Conservation (phyloP, 2,888 invertebrate genomes). For the Prenolepis imparis region DNA sequence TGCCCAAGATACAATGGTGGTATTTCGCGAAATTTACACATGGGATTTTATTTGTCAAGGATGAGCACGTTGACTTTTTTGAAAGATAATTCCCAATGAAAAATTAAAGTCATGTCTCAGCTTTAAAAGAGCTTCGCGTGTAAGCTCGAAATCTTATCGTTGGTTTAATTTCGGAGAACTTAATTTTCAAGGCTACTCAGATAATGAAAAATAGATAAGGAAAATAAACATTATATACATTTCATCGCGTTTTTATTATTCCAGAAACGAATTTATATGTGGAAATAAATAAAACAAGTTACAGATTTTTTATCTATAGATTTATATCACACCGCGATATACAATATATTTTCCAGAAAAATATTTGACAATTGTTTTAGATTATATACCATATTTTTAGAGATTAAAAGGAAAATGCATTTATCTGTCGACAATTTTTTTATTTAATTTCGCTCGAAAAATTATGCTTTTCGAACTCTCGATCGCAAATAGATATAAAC, state of each 20-base stretch:
- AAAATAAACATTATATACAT: slow-evolving; percentile 11
- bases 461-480: not conserved
- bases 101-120: slow-evolving; percentile 1
- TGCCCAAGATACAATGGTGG: not conserved
- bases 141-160: slow-evolving; percentile 34
- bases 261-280: not conserved
- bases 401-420: not conserved
- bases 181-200: not conserved
- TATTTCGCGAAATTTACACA: slow-evolving; percentile 8
- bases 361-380: not conserved
- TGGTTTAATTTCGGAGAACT: slow-evolving; percentile 25
- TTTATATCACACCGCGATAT: not conserved
- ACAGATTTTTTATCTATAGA: not conserved
- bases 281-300: not conserved
- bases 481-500: not conserved
- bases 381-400: not conserved
- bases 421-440: not conserved
- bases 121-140: slow-evolving; percentile 25
- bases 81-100: slow-evolving; percentile 31
- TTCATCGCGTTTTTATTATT: not conserved
- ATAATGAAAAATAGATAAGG: not conserved
- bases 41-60: slow-evolving; percentile 14
- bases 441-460: not conserved
- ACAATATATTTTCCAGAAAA: not conserved
- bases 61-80: not conserved